Base-by-base conservation (phyloP, 2,888 invertebrate genomes). In the Heliconius ismenius region DNA sequence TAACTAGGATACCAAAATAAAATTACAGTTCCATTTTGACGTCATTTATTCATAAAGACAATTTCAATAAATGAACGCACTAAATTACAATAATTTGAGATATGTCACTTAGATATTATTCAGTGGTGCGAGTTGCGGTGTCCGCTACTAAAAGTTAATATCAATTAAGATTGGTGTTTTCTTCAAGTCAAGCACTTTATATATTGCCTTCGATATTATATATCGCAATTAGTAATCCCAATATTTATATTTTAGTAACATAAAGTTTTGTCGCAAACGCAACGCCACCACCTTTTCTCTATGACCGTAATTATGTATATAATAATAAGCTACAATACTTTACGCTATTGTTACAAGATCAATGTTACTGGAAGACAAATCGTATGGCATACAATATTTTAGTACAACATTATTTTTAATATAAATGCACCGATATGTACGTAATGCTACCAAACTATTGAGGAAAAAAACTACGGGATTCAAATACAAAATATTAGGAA, bases 351-450 rank as follows among this genome's bases (percentile, higher is more conserved):
- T 91, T 90, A 90, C 92, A 92, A 91, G 92, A 92, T 92, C 92
- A 92, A 92, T 91, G 88, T 93, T 93, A 92, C 90, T 94, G 94
- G 94, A 94, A 94, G 94, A 94, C 94, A 94, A 94, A 92, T 94
- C 91, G 94, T 94, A 94, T 94, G 94, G 94, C 94, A 91, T 93
- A 93, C 88, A 91, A 93, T 93, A 92, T 89, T 85, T 90, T 90
- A 90, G 88, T 92, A 91, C 87, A 87, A 91, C 87, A 86, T 87
- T 84, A 86, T 89, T 87, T 85, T 88, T 87, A 91, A 91, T 92
- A 91, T 86, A 91, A 92, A 91, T 90, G 91, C 92, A 93, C 92
- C 92, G 90, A 92, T 88, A 90, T 89, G 86, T 89, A 90, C 86
- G 87, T 90, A 88, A 92, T 85, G 87, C 93, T 93, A 93, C 86